Conservation (phyloP, 2,888 invertebrate species). For the Pandemis corylana region DNA sequence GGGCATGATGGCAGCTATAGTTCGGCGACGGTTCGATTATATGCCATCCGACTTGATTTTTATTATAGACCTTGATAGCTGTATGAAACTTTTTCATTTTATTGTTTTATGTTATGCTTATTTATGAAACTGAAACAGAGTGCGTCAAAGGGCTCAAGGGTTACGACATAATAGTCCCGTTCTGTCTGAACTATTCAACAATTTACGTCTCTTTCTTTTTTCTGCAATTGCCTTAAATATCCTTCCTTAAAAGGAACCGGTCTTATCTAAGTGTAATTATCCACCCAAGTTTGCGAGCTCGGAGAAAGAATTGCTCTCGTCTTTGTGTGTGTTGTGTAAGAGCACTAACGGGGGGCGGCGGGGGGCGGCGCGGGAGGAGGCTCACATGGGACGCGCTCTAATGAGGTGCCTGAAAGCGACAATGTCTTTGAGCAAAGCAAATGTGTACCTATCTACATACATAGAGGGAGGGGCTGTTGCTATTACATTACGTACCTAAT, state of each 20-base stretch:
- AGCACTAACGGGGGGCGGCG: conserved; percentile 49
- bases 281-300: conserved; percentile 80
- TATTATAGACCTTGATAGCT: conserved; percentile 67
- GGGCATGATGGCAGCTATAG: conserved; percentile 70
- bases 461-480: conserved; percentile 65
- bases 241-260: conserved; percentile 39
- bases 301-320: conserved; percentile 79
- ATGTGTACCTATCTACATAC: conserved; percentile 81
- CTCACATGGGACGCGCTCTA: conserved; percentile 85
- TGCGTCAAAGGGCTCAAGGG: conserved; percentile 30
- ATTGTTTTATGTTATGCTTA: conserved; percentile 40
- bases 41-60: conserved; percentile 72
- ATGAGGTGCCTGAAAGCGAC: conserved; percentile 86
- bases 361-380: conserved; percentile 62
- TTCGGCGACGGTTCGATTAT: conserved; percentile 71
- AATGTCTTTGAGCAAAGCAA: conserved; percentile 85
- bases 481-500: conserved; percentile 56
- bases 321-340: conserved; percentile 64
- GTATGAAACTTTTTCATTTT: conserved; percentile 52
- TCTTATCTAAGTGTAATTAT: conserved; percentile 80
- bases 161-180: conserved; percentile 33
- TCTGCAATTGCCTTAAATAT: conserved; percentile 31
- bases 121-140: conserved; percentile 37
- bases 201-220: conserved; percentile 21
- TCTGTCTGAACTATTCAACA: conserved; percentile 18